Evolutionary conservation across 2,888 invertebrate genomes (phyloP).

Genomic region (Sepioteuthis lessoniana): DNA sequence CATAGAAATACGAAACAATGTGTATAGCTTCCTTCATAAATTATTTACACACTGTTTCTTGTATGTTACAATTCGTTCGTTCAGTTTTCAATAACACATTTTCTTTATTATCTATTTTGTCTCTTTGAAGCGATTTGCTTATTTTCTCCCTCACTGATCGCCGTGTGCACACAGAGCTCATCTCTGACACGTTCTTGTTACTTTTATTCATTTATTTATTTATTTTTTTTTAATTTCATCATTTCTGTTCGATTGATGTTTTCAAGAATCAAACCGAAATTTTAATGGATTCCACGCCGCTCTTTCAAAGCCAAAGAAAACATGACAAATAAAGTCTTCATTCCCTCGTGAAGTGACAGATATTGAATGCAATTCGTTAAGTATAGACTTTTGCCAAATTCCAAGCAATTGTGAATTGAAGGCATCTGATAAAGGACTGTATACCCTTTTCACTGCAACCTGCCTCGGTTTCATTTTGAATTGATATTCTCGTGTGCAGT

Average conservation of each 20-base stretch:
- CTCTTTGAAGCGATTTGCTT: slow-evolving; percentile 2
- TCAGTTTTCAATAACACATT: no score
- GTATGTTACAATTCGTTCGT: not conserved
- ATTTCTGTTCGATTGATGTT: not conserved
- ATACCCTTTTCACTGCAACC: no score
- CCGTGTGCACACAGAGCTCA: not conserved
- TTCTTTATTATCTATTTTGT: not conserved
- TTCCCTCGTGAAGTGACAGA: no score
- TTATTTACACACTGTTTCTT: not conserved
- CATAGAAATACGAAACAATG: not conserved
- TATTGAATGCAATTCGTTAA: no score
- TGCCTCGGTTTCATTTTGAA: no score
- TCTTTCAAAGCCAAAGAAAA: not conserved
- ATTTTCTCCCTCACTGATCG: not conserved
- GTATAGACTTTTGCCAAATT: no score
- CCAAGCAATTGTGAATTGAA: no score
- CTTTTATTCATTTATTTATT: no score
- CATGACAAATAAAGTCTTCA: not conserved
- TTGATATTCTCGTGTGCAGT: no score
- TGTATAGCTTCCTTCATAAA: no score
- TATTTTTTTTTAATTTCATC: not conserved
- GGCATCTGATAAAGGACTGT: no score
- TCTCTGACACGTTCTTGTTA: no score
- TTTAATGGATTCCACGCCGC: not conserved
- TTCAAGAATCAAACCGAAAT: not conserved